phyloP scores from a whole-genome alignment of 2,888 invertebrate species.

The Chaitophorus viminalis region DNA sequence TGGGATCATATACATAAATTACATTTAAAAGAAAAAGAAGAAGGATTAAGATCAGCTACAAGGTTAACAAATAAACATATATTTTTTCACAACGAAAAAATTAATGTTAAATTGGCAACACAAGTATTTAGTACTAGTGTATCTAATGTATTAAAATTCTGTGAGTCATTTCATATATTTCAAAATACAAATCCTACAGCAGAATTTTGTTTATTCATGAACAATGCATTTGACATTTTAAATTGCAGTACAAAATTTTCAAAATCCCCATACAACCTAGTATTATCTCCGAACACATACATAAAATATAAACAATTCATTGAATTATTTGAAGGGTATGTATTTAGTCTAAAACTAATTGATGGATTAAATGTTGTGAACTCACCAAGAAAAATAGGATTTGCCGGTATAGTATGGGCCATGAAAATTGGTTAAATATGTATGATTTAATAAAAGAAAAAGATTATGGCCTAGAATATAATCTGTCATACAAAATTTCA shows the following conservation, averaged over 20 bases:
- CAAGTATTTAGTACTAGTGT: conserved; percentile 7
- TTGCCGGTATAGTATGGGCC: conserved; percentile 11
- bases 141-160: conserved; percentile 1
- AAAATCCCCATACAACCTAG: conserved; percentile 21
- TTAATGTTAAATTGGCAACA: too few relatives aligned
- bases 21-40: conserved; percentile 30
- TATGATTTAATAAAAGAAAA: background rate
- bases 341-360: background rate
- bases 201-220: conserved; percentile 24
- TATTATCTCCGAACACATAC: conserved; percentile 12
- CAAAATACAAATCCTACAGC: conserved; percentile 8
- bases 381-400: conserved; percentile 10
- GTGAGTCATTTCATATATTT: conserved; percentile 2
- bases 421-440: background rate
- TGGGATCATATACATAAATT: conserved; percentile 21
- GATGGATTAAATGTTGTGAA: conserved; percentile 17
- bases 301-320: conserved; percentile 11
- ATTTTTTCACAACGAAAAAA: conserved; percentile 50
- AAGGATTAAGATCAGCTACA: conserved; percentile 8
- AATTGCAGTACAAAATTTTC: conserved; percentile 29
- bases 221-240: conserved; percentile 32
- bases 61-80: conserved; percentile 20
- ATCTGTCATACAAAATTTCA: conserved; percentile 14
- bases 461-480: conserved; percentile 12
- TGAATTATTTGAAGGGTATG: conserved; percentile 3